phyloP scores from a whole-genome alignment of 2,797 vertebrate genomes.

The Ispidina picta region DNA sequence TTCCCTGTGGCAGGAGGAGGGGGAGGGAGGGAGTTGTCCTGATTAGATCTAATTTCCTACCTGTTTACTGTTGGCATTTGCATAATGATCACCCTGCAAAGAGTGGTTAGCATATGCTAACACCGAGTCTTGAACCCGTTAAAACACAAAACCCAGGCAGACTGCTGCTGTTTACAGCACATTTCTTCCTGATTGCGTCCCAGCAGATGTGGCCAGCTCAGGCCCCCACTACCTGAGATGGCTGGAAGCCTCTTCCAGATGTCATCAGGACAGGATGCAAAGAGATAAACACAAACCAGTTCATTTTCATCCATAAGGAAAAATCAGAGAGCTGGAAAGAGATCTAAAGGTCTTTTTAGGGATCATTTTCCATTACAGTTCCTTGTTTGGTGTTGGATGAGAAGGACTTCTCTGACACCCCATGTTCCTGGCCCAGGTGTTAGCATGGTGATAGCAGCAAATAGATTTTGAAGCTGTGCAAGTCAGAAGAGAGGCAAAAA shows the following conservation, averaged over 20 bases:
- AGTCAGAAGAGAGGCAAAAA: not conserved
- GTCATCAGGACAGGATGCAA: not conserved
- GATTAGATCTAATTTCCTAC: slow-evolving; percentile 74
- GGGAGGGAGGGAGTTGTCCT: slow-evolving; percentile 50
- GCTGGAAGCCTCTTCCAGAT: not conserved
- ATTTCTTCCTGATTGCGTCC: slow-evolving; percentile 10
- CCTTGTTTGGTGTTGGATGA: not conserved
- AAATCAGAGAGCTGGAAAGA: not conserved
- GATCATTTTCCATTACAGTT: not conserved
- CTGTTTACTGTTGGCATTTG: slow-evolving; percentile 70
- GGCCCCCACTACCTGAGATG: not conserved
- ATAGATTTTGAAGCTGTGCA: not conserved
- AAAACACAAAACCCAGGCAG: slow-evolving; percentile 1
- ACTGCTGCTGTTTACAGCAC: not conserved
- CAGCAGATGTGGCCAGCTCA: not conserved
- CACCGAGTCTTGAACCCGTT: slow-evolving; percentile 22
- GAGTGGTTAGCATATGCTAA: slow-evolving; percentile 67
- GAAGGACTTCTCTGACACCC: not conserved
- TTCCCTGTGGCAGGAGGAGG: slow-evolving; percentile 29
- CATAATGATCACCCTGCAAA: slow-evolving; percentile 55
- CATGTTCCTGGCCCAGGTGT: not conserved
- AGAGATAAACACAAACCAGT: not conserved
- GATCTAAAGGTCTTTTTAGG: not conserved
- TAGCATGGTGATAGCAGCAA: not conserved
- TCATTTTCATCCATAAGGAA: not conserved